Evolutionary conservation across 2,113 vertebrate genomes (phyloP), one percentile per base, ranked within the genome.

Genomic region (Cyprinus carpio): DNA sequence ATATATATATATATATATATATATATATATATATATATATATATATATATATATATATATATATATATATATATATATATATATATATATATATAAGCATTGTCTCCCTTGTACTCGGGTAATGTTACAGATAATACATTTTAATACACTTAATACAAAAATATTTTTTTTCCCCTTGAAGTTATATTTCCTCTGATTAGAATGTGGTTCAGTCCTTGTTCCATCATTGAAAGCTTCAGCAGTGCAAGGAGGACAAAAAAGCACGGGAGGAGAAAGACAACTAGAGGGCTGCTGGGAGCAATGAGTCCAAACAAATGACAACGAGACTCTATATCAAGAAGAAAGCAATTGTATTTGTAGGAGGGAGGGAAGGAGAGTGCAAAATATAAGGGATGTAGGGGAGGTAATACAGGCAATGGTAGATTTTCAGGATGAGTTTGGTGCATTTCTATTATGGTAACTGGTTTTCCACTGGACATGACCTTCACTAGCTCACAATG

Each of bases 401-500:
- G 37, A 71, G 49, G 31, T 43, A 62, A 62, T 43, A 18, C 1
- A 18, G 58, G 51, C 40, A 78, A 69, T 58, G 9, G 62, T 40
- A 69, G n/a, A 67, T 58, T 80, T 80, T 81, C 13, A 65, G 60
- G 40, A 46, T 67, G 37, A 60, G 58, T 13, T 46, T 67, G 60
- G 40, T 49, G 37, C 79, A 74, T 71, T 79, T 67, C 56, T 72
- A 51, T 56, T 77, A 84, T 49, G 34, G 77, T 84, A 71, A 87
- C 84, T 76, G 72, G 34, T 87, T 82, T 81, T 85, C 79, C 4
- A 71, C 65, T 64, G 46, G 43, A 80, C 34, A 62, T 71, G 83
- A 87, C 83, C 79, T 87, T 82, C 60, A 86, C 25, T 49, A 16
- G n/a, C n/a, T 81, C 69, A 77, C 74, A 54, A 43, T 46, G 60